Evolutionary conservation across 2,113 vertebrate genomes (phyloP), one percentile per base, ranked within the genome.

Genomic region (Saiga tatarica): DNA sequence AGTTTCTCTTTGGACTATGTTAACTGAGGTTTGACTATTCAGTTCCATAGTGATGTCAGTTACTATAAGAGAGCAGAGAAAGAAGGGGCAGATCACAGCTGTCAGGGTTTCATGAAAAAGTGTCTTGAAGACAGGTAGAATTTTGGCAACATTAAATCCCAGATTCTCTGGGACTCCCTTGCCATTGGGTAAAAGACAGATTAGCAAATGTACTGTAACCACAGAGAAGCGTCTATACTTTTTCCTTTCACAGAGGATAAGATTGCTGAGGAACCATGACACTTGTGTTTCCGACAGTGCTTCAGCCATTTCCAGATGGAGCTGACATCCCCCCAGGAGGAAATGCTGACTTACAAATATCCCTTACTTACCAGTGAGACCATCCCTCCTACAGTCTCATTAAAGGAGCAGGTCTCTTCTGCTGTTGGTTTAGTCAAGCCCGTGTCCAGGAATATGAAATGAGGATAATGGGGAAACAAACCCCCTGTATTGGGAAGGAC

Each of bases 251-350:
- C 60, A 42, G 92, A 92, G 64, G 82, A 52, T 23, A 95, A 64
- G 50, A 79, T 33, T 8, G 59, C 87, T 16, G 86, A 92, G 57
- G 52, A 92, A 85, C 92, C 89, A 78, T 52, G 87, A 79, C 33
- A 42, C 19, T 50, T 15, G 1, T n/a, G 78, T 62, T 36, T 74
- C 88, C 85, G 79, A 87, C 87, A 79, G 79, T 79, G 74, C 39
- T 95, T 81, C 33, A 33, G 89, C 33, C 64, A 64, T 94, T 95
- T 97, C 89, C 81, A 95, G 87, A 95, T 5, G 19, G 71, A 82
- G 42, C 81, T 53, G 97, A 96, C 62, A 95, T 89, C 39, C 94
- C 21, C 57, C 45, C 79, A 60, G 55, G 2, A 87, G 81, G 87
- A 52, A 88, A 21, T 1, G 6, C 87, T 79, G 36, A 94, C 39